Percentiles rank a stretch among this genome's conserved stretches.
Conservation (phyloP, 2,888 invertebrate species). For the Heliconius cydno region DNA sequence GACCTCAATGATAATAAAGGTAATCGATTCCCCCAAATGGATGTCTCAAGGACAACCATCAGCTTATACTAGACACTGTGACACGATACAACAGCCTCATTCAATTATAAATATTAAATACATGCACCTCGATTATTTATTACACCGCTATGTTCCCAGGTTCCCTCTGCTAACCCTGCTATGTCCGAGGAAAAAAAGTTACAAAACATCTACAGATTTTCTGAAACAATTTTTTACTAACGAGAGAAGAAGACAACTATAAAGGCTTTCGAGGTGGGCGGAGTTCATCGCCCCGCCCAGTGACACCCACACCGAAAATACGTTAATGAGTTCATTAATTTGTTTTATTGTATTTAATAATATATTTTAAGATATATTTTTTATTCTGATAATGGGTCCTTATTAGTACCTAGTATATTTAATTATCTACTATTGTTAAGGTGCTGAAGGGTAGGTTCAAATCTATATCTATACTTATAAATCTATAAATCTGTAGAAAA, state of each 20-base stretch:
- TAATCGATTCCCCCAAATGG: no score
- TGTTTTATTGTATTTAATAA: conserved; percentile 25
- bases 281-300: conserved; percentile 36
- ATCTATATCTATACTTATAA: no score
- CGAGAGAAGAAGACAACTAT: conserved; percentile 32
- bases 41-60: neutral
- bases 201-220: neutral
- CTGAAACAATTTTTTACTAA: neutral
- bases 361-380: neutral
- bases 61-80: neutral
- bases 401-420: neutral
- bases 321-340: conserved; percentile 40
- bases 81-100: no score
- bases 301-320: conserved; percentile 36
- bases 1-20: no score
- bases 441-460: no score
- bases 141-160: no score
- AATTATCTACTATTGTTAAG: neutral
- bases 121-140: no score
- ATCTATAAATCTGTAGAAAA: no score
- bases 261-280: conserved; percentile 51
- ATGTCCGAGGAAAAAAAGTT: neutral
- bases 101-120: no score
- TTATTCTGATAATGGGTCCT: neutral
- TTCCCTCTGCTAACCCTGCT: no score